A percentile compares a stretch with the other conserved stretches of the same genome.
Conservation (phyloP, 2,888 invertebrate genomes). For the Ethmia dodecea region DNA sequence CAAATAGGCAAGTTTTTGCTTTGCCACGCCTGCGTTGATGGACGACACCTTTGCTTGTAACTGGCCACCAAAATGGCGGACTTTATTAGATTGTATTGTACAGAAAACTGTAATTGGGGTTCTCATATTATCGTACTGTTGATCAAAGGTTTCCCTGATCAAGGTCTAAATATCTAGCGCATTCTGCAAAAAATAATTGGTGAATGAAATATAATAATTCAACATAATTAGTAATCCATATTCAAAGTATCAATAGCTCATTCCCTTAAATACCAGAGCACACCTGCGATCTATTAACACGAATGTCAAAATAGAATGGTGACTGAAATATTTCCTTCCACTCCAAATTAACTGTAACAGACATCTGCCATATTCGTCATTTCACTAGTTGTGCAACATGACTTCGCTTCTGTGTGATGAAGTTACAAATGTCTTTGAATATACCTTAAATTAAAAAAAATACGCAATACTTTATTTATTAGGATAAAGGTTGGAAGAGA, state of each 20-base stretch:
- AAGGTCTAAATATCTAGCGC: no score
- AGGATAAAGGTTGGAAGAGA: no score
- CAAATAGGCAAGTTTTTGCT: slow-evolving; percentile 27
- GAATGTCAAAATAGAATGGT: slow-evolving; percentile 67
- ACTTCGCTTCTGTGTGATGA: no score
- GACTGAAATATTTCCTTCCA: slow-evolving; percentile 53
- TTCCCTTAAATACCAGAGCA: slow-evolving; percentile 38
- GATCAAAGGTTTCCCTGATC: no score
- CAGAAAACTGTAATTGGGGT: not conserved
- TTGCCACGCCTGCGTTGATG: slow-evolving; percentile 18
- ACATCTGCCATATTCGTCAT: no score
- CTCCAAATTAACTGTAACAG: slow-evolving; percentile 47
- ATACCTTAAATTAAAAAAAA: no score
- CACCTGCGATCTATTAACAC: slow-evolving; percentile 69
- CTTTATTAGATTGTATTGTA: not conserved
- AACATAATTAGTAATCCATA: not conserved
- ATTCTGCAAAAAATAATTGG: no score
- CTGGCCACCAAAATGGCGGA: slow-evolving; percentile 9
- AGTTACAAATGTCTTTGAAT: no score
- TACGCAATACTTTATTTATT: no score
- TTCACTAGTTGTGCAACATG: no score
- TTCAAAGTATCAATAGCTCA: slow-evolving; percentile 37
- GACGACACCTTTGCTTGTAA: slow-evolving; percentile 8
- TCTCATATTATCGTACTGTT: no score
- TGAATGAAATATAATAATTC: not conserved